Evolutionary conservation across 2,113 vertebrate species (phyloP), one percentile per base, ranked within the genome.

Genomic region (Gopherus evgoodei): DNA sequence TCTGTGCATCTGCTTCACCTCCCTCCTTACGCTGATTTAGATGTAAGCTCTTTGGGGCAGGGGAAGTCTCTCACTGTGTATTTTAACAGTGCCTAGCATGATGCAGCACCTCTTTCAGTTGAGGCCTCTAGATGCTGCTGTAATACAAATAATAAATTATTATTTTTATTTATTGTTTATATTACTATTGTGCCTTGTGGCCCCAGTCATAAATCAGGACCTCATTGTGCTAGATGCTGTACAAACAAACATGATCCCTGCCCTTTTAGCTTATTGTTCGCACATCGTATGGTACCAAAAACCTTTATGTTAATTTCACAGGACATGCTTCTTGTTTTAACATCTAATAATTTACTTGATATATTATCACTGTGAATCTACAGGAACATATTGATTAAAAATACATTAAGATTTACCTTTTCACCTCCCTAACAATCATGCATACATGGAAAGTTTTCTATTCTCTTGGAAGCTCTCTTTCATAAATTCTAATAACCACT

Each of bases 41-140:
- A 76, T 92, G n/a, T 38, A 57, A 54, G 22, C 6, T 19, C 8
- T 90, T 89, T n/a, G 50, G 80, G 62, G 1, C 5, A 49, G 31
- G 12, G 16, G 65, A 19, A 49, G 1, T 72, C 21, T 90, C 29
- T 90, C 29, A 57, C 17, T 10, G n/a, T 16, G 19, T 88, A 21
- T 90, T 87, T 94, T 35, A 25, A 59, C 83, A 42, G 69, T 0
- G 1, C 10, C 17, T 4, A 76, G 47, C 14, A 94, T 78, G 87
- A 90, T n/a, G 3, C 10, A 52, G 83, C 14, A 53, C 8, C n/a
- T 1, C 87, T 89, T 87, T 65, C 84, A 29, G 4, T 38, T 85
- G 53, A 22, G 44, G 12, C 11, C 87, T 86, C 75, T 0, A 1
- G 50, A 31, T 29, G 8, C 31, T 93, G 9, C 5, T 1, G 0